phyloP scores from a whole-genome alignment of 2,113 vertebrate species.

The Callochromis pleurospilus region DNA sequence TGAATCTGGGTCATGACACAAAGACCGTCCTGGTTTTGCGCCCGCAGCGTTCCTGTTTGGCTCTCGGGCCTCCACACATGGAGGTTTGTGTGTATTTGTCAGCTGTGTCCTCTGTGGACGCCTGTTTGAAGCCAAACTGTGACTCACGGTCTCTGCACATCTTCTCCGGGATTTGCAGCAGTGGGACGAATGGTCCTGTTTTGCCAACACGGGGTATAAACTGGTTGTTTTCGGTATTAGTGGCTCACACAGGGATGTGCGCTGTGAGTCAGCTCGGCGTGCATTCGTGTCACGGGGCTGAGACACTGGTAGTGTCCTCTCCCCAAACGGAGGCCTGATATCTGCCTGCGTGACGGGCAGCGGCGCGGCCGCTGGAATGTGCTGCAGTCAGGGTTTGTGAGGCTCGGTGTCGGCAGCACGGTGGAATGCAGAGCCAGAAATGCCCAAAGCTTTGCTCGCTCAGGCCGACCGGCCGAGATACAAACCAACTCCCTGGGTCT shows the following conservation, averaged over 20 bases:
- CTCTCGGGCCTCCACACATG: background rate
- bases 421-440: conserved; percentile 77
- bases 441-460: conserved; percentile 70
- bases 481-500: conserved; percentile 28
- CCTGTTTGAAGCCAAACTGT: conserved; percentile 29
- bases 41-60: background rate
- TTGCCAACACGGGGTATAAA: background rate
- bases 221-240: background rate
- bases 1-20: background rate
- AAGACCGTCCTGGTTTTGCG: background rate
- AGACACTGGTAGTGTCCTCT: background rate
- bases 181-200: conserved; percentile 7
- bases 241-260: background rate
- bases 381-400: conserved; percentile 73
- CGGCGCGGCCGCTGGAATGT: conserved; percentile 69
- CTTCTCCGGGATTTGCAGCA: conserved; percentile 15
- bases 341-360: conserved; percentile 18
- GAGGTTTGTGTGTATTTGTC: conserved; percentile 28
- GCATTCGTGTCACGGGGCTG: background rate
- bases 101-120: conserved; percentile 52
- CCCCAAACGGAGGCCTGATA: background rate
- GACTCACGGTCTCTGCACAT: conserved; percentile 23
- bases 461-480: conserved; percentile 52
- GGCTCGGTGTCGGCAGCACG: conserved; percentile 62
- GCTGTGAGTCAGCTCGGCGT: background rate